A percentile compares a stretch with the other conserved stretches of the same genome.
phyloP scores from a whole-genome alignment of 2,888 invertebrate species.

The Ellobium chinense region DNA sequence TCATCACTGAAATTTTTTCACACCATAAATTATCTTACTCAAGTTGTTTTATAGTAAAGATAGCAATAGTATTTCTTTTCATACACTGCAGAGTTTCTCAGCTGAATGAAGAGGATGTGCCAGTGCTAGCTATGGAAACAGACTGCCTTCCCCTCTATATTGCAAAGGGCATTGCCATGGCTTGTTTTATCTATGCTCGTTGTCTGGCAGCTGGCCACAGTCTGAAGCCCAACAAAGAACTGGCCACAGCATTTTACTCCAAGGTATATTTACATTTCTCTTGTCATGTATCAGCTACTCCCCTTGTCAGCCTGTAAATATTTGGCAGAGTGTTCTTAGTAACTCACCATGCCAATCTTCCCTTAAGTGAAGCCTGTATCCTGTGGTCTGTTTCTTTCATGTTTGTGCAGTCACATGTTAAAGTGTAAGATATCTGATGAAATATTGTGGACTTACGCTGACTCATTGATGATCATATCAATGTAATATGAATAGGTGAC shows the following conservation, averaged over 20 bases:
- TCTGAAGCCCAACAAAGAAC: slow-evolving; percentile 64
- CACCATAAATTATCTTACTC: too few relatives aligned
- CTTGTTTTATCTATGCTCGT: slow-evolving; percentile 76
- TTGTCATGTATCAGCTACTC: background rate
- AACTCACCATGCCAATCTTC: too few relatives aligned
- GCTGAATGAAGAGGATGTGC: slow-evolving; percentile 62
- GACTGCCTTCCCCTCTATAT: slow-evolving; percentile 75
- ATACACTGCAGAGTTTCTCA: slow-evolving; percentile 72
- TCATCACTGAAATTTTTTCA: too few relatives aligned
- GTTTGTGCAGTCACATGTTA: background rate
- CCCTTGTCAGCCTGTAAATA: too few relatives aligned
- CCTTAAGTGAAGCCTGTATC: too few relatives aligned
- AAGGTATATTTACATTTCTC: slow-evolving; percentile 60
- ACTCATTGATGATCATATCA: too few relatives aligned
- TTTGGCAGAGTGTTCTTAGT: too few relatives aligned
- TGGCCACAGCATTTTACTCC: slow-evolving; percentile 74
- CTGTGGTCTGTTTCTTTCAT: too few relatives aligned
- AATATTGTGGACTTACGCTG: too few relatives aligned
- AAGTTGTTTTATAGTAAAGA: too few relatives aligned
- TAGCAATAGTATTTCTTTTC: too few relatives aligned
- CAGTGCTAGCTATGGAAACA: slow-evolving; percentile 72
- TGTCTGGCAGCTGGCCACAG: slow-evolving; percentile 75
- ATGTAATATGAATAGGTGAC: too few relatives aligned
- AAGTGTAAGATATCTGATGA: background rate
- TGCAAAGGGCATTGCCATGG: slow-evolving; percentile 75